phyloP scores from a whole-genome alignment of 30 jellyfish, hydroid and myxozoan genomes.

The Pelagia noctiluca region DNA sequence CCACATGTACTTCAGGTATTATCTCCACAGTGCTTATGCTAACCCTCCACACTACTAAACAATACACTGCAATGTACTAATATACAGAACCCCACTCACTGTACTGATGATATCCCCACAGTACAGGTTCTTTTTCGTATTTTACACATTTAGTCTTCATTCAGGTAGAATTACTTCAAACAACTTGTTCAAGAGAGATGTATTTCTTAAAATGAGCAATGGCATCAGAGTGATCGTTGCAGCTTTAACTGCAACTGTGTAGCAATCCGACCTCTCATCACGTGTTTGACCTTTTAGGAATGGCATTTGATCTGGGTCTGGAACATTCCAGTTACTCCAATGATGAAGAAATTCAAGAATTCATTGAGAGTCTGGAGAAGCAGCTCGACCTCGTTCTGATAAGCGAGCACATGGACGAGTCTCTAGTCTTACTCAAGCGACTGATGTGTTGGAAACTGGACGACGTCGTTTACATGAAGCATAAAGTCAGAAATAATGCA shows the following conservation, averaged over 20 bases:
- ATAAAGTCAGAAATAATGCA: slow-evolving; percentile 28
- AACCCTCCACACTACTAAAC: too few species aligned
- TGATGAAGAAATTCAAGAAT: slow-evolving; percentile 40
- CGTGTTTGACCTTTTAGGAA: slow-evolving; percentile 33
- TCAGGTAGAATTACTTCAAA: too few species aligned
- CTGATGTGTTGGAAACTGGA: slow-evolving; percentile 88
- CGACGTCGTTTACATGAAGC: slow-evolving; percentile 79
- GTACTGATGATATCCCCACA: too few species aligned
- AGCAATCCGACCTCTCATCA: not conserved
- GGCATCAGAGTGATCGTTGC: not conserved
- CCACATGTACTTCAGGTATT: too few species aligned
- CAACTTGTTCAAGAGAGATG: not conserved
- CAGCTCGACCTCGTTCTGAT: slow-evolving; percentile 71
- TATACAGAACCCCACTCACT: too few species aligned
- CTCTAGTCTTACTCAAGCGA: slow-evolving; percentile 81
- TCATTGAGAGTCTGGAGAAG: slow-evolving; percentile 48
- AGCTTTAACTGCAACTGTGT: not conserved
- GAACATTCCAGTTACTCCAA: slow-evolving; percentile 56
- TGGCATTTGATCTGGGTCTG: slow-evolving; percentile 79
- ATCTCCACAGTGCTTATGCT: too few species aligned
- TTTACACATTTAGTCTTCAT: too few species aligned
- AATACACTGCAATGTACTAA: too few species aligned
- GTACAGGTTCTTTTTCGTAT: too few species aligned
- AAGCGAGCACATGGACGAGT: slow-evolving; percentile 87
- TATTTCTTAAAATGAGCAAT: not conserved